These are phyloP conservation scores for Nannoperca obscura DNA, from an alignment of 2,797 vertebrate genomes.

Conservation along the genomic window DNA sequence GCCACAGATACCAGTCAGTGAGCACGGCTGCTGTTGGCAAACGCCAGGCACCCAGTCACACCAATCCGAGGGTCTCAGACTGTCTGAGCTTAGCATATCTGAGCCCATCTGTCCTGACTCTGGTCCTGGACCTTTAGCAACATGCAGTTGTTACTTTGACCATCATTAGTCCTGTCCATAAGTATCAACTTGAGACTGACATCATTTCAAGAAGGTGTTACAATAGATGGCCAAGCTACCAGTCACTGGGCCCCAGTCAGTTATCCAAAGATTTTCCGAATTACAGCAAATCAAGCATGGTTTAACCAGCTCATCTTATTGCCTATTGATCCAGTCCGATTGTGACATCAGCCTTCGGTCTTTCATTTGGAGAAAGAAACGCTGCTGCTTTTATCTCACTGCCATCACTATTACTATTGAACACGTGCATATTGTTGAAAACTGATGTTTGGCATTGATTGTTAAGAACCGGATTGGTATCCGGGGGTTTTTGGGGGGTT, in stretches of 20 bases:
- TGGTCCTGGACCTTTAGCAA: constrained; percentile 13
- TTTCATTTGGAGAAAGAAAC: neutral
- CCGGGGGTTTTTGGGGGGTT: too few relatives aligned
- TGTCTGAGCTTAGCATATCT: constrained; percentile 69
- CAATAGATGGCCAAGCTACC: constrained; percentile 4
- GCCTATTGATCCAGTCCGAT: neutral
- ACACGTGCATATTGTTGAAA: neutral
- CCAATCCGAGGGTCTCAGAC: constrained; percentile 70
- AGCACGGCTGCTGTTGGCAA: constrained; percentile 20
- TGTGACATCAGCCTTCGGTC: neutral
- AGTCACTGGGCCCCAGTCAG: neutral
- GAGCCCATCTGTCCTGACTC: constrained; percentile 73
- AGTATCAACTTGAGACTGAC: neutral
- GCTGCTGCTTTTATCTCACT: neutral
- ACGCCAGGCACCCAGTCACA: constrained; percentile 40
- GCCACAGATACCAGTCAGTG: constrained; percentile 60
- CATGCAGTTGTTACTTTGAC: constrained; percentile 1
- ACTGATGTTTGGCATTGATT: neutral
- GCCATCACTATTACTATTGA: neutral
- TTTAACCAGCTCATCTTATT: neutral
- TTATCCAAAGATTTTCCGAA: neutral
- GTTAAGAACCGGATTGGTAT: too few relatives aligned
- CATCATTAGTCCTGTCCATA: neutral
- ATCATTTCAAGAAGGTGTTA: neutral
- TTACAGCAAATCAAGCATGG: neutral